Base-by-base conservation (phyloP, 2,797 vertebrate species). In the Artibeus jamaicensis region DNA sequence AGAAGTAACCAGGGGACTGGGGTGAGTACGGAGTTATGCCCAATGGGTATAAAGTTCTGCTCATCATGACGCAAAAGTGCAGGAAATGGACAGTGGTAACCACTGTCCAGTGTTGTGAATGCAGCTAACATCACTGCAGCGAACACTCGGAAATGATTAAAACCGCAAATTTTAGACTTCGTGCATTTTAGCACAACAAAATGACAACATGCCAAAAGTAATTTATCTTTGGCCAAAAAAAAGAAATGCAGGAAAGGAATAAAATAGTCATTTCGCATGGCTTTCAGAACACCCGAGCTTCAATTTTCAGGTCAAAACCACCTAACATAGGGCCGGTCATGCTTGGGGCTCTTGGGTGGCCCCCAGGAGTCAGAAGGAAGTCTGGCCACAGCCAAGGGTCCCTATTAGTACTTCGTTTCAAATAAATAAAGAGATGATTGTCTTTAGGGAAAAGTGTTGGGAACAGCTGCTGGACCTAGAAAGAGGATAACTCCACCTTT, bases 321-420 rank as follows among this genome's bases (percentile, higher is more conserved):
- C 22, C 29, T 16, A 3, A 6, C 0, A 0, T 5, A 34, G 1
- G 9, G 32, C n/a, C 0, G 37, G 48, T 21, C 11, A 1, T 0
- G 14, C n/a, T 7, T 29, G 29, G 0, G 0, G 15, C 42, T 59
- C 70, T 55, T 8, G 11, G 32, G 70, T 8, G 42, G 39, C 46
- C 8, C 1, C 32, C 26, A 4, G 22, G 55, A 39, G 46, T 9
- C 34, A 21, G 15, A 19, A 50, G n/a, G 16, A 11, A 12, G 32
- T 32, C 34, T 10, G 29, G 32, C 42, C 59, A 2, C 19, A 42
- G 55, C 37, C 32, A 46, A 9, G 12, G 26, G 18, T 22, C 50
- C 39, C 71, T 18, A 3, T 53, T 10, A 22, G 32, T 26, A 26
- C 46, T 68, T 88, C 2, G 6, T 73, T 82, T 88, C 12, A 32